These are phyloP conservation scores for Sipha flava DNA, from an alignment of 1,140 invertebrate species.

Conservation along the genomic window DNA sequence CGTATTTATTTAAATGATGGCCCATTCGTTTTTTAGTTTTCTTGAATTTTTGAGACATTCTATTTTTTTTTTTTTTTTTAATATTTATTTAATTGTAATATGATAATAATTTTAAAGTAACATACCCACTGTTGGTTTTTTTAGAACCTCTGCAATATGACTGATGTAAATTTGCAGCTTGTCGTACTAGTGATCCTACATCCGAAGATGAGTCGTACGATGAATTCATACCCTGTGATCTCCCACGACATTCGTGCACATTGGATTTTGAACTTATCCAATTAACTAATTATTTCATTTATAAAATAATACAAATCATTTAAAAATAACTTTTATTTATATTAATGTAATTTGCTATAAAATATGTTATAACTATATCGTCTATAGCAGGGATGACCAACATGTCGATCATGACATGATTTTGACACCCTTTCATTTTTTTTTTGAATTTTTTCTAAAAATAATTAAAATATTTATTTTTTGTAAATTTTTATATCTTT, in stretches of 20 bases:
- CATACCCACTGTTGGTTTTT: slow-evolving; percentile 39
- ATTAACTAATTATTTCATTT: background rate
- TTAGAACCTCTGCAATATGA: slow-evolving; percentile 41
- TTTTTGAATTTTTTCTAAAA: too few relatives aligned
- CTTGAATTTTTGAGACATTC: slow-evolving; percentile 50
- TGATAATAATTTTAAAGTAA: background rate
- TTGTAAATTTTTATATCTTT: too few relatives aligned
- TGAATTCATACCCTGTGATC: slow-evolving; percentile 50
- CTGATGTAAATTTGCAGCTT: slow-evolving; percentile 38
- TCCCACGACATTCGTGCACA: slow-evolving; percentile 37
- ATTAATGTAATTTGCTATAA: too few relatives aligned
- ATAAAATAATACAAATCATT: too few relatives aligned
- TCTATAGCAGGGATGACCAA: too few relatives aligned
- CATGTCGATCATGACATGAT: too few relatives aligned
- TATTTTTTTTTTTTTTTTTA: slow-evolving; percentile 36
- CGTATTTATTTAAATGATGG: slow-evolving; percentile 71
- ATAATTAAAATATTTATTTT: too few relatives aligned
- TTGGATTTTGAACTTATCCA: slow-evolving; percentile 24
- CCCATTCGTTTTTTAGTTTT: slow-evolving; percentile 76
- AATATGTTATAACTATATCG: too few relatives aligned
- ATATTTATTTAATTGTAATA: background rate
- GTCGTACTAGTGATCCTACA: slow-evolving; percentile 42
- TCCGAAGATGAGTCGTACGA: slow-evolving; percentile 53
- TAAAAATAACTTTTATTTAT: too few relatives aligned
- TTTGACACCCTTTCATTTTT: too few relatives aligned